A percentile compares a stretch with the other conserved stretches of the same genome.
phyloP scores from a whole-genome alignment of 2,113 vertebrate genomes.

The Gnathonemus longibarbis region DNA sequence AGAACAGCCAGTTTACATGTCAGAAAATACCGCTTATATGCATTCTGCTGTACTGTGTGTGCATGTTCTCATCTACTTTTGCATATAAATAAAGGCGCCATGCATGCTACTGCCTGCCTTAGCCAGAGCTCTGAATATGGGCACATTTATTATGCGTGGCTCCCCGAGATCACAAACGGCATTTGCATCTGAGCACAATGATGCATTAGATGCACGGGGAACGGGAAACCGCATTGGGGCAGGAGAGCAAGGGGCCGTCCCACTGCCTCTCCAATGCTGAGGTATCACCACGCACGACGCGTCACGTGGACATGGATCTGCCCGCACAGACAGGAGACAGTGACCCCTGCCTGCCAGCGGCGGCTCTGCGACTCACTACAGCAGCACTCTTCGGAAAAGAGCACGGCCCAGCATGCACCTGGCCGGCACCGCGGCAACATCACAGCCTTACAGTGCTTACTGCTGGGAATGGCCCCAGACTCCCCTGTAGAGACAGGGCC shows the following conservation, averaged over 20 bases:
- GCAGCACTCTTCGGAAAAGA: conserved; percentile 17
- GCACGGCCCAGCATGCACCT: conserved; percentile 30
- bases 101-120: background rate
- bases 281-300: background rate
- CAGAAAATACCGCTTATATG: background rate
- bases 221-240: background rate
- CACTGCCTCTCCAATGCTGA: background rate
- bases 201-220: background rate
- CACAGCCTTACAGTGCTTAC: conserved; percentile 13
- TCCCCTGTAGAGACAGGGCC: conserved; percentile 3
- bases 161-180: background rate
- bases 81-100: background rate
- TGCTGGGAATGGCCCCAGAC: background rate
- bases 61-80: background rate
- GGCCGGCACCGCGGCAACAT: conserved; percentile 19
- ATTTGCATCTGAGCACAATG: background rate
- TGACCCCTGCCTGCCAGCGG: conserved; percentile 24
- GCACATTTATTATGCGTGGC: background rate
- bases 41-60: background rate
- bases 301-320: conserved; percentile 17
- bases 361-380: conserved; percentile 15
- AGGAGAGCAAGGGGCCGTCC: background rate
- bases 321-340: conserved; percentile 10
- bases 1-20: background rate
- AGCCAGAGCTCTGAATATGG: background rate